A percentile compares a stretch with the other conserved stretches of the same genome.
Conservation (phyloP, 2,113 vertebrate genomes). For the Myiagra hebetior region DNA sequence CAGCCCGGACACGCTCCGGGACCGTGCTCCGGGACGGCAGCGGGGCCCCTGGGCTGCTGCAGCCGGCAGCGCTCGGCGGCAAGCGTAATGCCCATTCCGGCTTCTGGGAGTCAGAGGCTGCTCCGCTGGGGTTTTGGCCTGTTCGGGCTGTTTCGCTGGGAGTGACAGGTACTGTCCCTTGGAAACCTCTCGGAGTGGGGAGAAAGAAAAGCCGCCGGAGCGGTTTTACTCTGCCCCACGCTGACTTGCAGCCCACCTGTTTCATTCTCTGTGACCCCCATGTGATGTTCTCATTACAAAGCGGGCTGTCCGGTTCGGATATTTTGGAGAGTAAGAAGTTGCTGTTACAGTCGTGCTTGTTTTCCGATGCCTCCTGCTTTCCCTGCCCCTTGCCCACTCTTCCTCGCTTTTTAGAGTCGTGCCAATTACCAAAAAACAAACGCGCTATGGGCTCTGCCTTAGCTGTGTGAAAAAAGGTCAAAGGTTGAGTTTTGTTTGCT, state of each 20-base stretch:
- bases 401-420: accelerated
- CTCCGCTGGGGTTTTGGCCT: background rate
- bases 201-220: accelerated
- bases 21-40: too few species aligned
- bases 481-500: background rate
- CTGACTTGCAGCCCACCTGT: accelerated
- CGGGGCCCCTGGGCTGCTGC: accelerated
- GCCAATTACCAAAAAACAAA: background rate
- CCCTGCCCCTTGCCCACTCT: accelerated
- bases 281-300: accelerated
- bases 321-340: background rate
- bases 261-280: accelerated
- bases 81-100: accelerated
- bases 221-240: accelerated
- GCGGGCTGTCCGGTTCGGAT: accelerated
- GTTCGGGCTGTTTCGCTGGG: accelerated
- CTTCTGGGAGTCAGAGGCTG: accelerated
- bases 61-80: too few species aligned
- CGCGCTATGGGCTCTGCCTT: background rate
- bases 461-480: background rate
- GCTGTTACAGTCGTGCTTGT: background rate
- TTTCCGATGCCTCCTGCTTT: background rate
- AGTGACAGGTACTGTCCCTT: accelerated
- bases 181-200: accelerated
- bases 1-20: accelerated